phyloP scores from a whole-genome alignment of 2,797 vertebrate genomes.

The Xenops minutus region DNA sequence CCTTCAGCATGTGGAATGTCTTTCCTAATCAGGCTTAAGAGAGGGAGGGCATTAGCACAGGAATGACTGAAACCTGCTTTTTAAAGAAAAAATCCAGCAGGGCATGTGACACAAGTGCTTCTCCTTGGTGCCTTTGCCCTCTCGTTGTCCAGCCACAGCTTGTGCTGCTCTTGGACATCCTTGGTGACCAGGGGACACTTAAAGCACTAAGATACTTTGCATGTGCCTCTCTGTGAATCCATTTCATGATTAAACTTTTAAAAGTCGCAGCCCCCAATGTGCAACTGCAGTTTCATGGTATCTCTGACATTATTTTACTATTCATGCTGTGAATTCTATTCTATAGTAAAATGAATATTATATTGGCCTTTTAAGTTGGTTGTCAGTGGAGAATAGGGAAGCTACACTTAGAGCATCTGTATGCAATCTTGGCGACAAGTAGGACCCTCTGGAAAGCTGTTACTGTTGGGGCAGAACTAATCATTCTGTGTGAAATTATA shows the following conservation, averaged over 20 bases:
- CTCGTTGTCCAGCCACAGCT: neutral
- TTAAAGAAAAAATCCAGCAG: neutral
- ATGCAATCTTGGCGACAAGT: conserved; percentile 38
- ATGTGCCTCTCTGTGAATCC: neutral
- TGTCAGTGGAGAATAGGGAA: conserved; percentile 47
- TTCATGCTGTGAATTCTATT: conserved; percentile 49
- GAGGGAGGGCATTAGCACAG: neutral
- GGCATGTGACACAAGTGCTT: neutral
- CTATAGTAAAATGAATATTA: conserved; percentile 40
- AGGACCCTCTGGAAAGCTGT: conserved; percentile 68
- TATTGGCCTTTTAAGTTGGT: conserved; percentile 53
- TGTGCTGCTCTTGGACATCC: neutral
- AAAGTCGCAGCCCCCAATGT: neutral
- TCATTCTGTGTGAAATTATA: conserved; percentile 64
- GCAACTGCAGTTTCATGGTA: conserved; percentile 18
- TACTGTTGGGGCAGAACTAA: conserved; percentile 70
- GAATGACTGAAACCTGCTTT: neutral
- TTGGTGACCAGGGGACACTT: neutral
- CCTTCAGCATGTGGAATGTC: conserved; percentile 23
- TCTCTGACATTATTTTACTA: conserved; percentile 28
- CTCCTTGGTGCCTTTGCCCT: neutral
- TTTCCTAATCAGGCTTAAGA: conserved; percentile 23
- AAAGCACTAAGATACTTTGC: neutral
- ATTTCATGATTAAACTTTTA: neutral
- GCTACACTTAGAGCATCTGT: conserved; percentile 41